phyloP scores from a whole-genome alignment of 2,888 invertebrate species.

The Agrilus biguttatus region DNA sequence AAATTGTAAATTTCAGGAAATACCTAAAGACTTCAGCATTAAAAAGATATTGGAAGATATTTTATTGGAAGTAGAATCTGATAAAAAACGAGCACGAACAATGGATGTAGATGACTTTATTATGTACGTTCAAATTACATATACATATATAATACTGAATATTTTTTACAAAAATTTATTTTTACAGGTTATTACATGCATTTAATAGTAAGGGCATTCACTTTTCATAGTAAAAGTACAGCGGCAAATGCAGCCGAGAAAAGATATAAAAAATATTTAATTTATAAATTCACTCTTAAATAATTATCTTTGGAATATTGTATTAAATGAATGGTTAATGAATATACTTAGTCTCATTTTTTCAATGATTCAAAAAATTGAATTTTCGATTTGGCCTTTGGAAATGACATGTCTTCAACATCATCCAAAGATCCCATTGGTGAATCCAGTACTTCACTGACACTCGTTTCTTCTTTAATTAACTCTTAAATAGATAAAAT shows the following conservation, averaged over 20 bases:
- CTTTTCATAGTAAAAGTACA: conserved; percentile 48
- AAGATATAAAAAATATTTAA: conserved; percentile 12
- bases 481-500: too few relatives aligned
- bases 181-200: conserved; percentile 49
- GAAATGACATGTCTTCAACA: conserved; percentile 5
- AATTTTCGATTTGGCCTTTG: conserved; percentile 19
- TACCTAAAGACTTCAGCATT: conserved; percentile 67
- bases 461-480: too few relatives aligned
- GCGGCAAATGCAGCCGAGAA: conserved; percentile 2
- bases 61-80: conserved; percentile 50
- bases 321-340: conserved; percentile 11
- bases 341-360: conserved; percentile 14
- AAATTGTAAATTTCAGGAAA: conserved; percentile 40
- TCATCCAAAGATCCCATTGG: not conserved
- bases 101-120: conserved; percentile 98
- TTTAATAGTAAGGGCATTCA: conserved; percentile 91
- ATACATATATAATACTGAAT: conserved; percentile 2
- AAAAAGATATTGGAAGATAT: conserved; percentile 66
- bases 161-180: conserved; percentile 6
- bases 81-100: conserved; percentile 69
- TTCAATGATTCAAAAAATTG: conserved; percentile 18
- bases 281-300: conserved; percentile 6
- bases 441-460: too few relatives aligned
- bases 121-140: conserved; percentile 31
- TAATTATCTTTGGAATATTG: conserved; percentile 17